Evolutionary conservation across 37 sponge, comb jelly and placozoan species (phyloP).

Genomic region (Geodia barretti): DNA sequence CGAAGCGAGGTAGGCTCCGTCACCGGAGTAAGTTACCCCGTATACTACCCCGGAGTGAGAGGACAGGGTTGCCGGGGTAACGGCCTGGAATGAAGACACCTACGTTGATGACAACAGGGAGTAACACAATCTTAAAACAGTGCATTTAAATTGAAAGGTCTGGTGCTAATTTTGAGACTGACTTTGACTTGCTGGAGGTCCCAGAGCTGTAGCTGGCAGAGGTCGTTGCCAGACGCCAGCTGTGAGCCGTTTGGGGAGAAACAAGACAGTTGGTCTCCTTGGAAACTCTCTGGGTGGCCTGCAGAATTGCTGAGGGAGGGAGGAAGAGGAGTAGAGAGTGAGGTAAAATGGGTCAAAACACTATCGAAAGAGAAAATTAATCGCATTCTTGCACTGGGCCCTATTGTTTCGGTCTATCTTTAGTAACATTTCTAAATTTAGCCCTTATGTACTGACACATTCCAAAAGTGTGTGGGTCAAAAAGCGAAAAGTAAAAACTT

Average conservation of each 20-base stretch:
- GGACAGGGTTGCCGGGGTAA: not conserved
- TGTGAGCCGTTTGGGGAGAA: constrained; percentile 31
- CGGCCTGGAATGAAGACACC: not conserved
- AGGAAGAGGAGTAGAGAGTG: not conserved
- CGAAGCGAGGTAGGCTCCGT: constrained; percentile 12
- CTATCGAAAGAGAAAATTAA: too few relatives aligned
- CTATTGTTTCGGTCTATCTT: too few relatives aligned
- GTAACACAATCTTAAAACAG: too few relatives aligned
- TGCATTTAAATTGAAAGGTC: not conserved
- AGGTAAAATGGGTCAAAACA: not conserved
- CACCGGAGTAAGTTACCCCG: constrained; percentile 10
- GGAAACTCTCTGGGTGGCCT: constrained; percentile 7
- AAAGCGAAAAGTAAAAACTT: too few relatives aligned
- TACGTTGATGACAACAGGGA: not conserved
- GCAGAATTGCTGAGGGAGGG: constrained; percentile 11
- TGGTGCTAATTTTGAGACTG: not conserved
- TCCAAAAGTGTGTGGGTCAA: too few relatives aligned
- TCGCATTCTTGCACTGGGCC: too few relatives aligned
- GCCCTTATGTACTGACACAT: too few relatives aligned
- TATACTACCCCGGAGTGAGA: constrained; percentile 7
- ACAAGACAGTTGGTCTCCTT: constrained; percentile 19
- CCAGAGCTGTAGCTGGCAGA: constrained; percentile 19
- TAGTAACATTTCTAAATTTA: too few relatives aligned
- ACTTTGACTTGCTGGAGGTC: constrained; percentile 23
- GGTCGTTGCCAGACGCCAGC: constrained; percentile 10